Conservation (phyloP, 1,140 invertebrate species). For the Lanistes nyassanus region DNA sequence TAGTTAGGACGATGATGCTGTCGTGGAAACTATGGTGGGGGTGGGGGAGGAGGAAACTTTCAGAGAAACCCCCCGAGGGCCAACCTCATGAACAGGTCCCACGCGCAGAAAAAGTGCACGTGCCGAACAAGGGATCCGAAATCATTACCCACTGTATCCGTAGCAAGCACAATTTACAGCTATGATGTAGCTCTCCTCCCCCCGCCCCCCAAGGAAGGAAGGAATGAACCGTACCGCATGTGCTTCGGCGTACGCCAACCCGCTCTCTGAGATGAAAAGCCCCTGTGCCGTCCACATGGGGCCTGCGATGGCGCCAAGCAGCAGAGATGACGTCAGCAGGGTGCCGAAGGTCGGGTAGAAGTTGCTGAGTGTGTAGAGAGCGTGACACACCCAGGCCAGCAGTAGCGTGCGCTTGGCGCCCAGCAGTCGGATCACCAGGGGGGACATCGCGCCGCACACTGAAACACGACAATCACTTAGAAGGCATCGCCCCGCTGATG, state of each 20-base stretch:
- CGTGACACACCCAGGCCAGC: slow-evolving; percentile 35
- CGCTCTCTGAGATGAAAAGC: slow-evolving; percentile 36
- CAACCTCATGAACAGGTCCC: no score
- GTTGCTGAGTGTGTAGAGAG: slow-evolving; percentile 65
- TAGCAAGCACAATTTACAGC: no score
- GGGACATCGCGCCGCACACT: slow-evolving; percentile 41
- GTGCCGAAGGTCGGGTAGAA: slow-evolving; percentile 48
- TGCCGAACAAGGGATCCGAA: no score
- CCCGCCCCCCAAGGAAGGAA: no score
- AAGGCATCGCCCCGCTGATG: not conserved
- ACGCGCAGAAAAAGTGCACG: no score
- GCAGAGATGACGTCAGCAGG: slow-evolving; percentile 39
- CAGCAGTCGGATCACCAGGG: slow-evolving; percentile 39
- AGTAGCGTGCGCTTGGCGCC: slow-evolving; percentile 45
- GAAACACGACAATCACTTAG: slow-evolving; percentile 7
- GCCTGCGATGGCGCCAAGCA: slow-evolving; percentile 39
- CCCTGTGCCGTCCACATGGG: slow-evolving; percentile 51
- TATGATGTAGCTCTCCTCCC: no score
- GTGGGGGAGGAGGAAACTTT: no score
- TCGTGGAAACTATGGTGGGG: no score
- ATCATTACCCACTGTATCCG: no score
- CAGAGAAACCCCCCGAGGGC: no score
- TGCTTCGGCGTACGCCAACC: slow-evolving; percentile 17
- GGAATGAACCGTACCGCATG: slow-evolving; percentile 17
- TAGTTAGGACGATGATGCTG: no score